Evolutionary conservation across 2,888 invertebrate species (phyloP).

Genomic region (Cepaea hortensis): DNA sequence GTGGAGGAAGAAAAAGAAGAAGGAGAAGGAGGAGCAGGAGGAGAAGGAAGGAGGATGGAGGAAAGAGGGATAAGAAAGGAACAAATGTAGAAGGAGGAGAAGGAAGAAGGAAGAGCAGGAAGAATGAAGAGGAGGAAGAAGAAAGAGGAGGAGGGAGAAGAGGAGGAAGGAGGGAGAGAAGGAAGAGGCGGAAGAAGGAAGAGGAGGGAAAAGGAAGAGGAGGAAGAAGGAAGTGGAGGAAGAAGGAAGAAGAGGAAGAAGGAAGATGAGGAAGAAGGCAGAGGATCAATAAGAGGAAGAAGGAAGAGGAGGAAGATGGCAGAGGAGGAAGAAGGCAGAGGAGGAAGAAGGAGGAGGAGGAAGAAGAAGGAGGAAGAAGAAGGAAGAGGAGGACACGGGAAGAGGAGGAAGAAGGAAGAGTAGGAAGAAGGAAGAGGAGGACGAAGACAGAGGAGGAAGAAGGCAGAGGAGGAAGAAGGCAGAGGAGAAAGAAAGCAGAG

Average conservation of each 20-base stretch:
- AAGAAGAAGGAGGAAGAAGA: background rate
- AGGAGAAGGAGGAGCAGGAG: background rate
- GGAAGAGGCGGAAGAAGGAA: background rate
- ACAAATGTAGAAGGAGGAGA: background rate
- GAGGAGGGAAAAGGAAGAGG: background rate
- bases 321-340: background rate
- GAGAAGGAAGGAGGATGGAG: background rate
- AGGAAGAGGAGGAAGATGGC: slow-evolving; percentile 6
- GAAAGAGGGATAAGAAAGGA: too few relatives aligned
- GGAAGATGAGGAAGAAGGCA: slow-evolving; percentile 21
- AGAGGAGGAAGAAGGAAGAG: slow-evolving; percentile 21
- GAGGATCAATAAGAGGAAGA: slow-evolving; percentile 21
- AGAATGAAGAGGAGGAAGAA: background rate
- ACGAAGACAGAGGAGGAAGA: slow-evolving; percentile 22
- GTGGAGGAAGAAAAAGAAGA: background rate
- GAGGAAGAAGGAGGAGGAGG: background rate
- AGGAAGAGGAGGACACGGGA: slow-evolving; percentile 28
- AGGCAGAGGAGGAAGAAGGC: slow-evolving; percentile 13
- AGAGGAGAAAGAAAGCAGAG: background rate
- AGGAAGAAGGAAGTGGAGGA: slow-evolving; percentile 11
- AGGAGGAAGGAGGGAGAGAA: background rate
- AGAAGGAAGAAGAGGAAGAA: too few relatives aligned
- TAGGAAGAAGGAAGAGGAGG: slow-evolving; percentile 26
- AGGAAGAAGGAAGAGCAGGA: background rate
- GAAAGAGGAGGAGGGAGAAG: background rate